Base-by-base conservation (phyloP, 2,888 invertebrate genomes). In the Sepioteuthis lessoniana region DNA sequence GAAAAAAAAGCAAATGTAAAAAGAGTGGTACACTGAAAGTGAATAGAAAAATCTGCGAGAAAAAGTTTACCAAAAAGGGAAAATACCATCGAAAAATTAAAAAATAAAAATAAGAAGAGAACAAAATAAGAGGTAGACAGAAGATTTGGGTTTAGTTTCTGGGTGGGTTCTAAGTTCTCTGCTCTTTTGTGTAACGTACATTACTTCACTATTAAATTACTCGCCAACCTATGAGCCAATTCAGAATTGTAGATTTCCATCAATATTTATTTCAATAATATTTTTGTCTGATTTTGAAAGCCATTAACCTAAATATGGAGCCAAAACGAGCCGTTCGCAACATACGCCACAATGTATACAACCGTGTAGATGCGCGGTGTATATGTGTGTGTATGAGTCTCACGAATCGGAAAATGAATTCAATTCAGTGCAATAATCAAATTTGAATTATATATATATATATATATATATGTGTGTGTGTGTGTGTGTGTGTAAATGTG, bases 261-360 rank as follows among this genome's bases (percentile, higher is more conserved):
- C 76, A 76, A 76, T 76, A 76, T 35, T 76, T 76, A 76, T 76
- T n/a, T 76, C 76, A 19, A 60, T 60, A 60, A 76, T 76, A 55
- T 76, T 76, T 76, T n/a, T 76, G 76, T 76, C 76, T 76, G 76
- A n/a, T 76, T 76, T 76, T 35, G 13, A 76, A 76, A 76, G n/a
- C 76, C 25, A 76, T 76, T 76, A 76, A 76, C 76, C 76, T 35
- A 76, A n/a, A 76, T 76, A 76, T 16, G 19, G 16, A 2, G 10
- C 10, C 76, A 1, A 1, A 76, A n/a, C n/a, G 1, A 31, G 13
- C 8, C 19, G 3, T 35, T 76, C 3, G 25, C 0, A 0, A 3
- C 4, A 76, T 25, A n/a, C n/a, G 16, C 76, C n/a, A n/a, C n/a
- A n/a, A 76, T n/a, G 76, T 16, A 35, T n/a, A 76, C 2, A 35